Evolutionary conservation across 1,140 invertebrate genomes (phyloP).

Genomic region (Lanistes nyassanus): DNA sequence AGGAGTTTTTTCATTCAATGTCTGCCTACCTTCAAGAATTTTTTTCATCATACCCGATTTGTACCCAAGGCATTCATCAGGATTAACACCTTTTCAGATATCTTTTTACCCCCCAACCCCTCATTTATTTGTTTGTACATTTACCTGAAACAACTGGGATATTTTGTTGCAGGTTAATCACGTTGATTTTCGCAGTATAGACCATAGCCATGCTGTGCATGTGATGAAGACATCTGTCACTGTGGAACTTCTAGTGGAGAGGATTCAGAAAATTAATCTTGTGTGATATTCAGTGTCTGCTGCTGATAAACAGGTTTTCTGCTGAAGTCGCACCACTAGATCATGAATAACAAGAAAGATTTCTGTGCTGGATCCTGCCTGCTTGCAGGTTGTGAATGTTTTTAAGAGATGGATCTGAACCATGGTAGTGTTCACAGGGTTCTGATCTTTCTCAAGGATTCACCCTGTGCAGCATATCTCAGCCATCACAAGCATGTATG

Average conservation of each 20-base stretch:
- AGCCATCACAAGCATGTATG: too few relatives aligned
- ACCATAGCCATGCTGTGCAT: slow-evolving; percentile 51
- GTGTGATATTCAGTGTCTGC: slow-evolving; percentile 18
- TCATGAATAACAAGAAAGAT: too few relatives aligned
- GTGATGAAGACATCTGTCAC: slow-evolving; percentile 46
- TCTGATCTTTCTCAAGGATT: too few relatives aligned
- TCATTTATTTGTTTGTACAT: neutral
- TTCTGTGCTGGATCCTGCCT: too few relatives aligned
- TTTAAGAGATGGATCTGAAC: too few relatives aligned
- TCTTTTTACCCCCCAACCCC: too few relatives aligned
- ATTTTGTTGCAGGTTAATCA: slow-evolving; percentile 52
- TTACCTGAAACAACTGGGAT: neutral
- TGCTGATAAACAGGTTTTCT: too few relatives aligned
- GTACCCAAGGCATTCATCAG: neutral
- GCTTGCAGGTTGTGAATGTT: too few relatives aligned
- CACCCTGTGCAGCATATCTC: too few relatives aligned
- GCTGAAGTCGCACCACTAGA: too few relatives aligned
- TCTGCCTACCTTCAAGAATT: neutral
- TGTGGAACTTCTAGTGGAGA: slow-evolving; percentile 49
- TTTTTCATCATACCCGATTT: neutral
- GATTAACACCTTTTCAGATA: neutral
- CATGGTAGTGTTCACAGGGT: too few relatives aligned
- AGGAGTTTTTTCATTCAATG: slow-evolving; percentile 5
- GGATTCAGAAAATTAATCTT: slow-evolving; percentile 43
- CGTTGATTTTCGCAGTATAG: slow-evolving; percentile 51